These are phyloP conservation scores for Cariama cristata DNA, from an alignment of 2,113 vertebrate species.

Conservation along the genomic window DNA sequence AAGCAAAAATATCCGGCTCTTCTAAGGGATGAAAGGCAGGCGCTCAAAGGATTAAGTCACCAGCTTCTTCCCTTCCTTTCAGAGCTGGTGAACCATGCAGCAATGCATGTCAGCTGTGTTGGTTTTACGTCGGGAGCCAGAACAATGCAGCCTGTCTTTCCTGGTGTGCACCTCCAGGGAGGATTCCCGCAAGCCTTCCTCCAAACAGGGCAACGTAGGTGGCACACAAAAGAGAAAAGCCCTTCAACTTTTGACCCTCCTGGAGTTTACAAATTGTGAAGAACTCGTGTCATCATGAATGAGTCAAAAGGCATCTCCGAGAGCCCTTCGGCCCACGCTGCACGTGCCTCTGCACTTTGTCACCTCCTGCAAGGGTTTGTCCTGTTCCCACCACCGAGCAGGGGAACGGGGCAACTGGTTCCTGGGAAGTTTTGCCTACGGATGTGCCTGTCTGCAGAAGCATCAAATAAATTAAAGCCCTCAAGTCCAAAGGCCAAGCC, in stretches of 20 bases:
- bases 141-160: neutral
- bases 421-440: neutral
- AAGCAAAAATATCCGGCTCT: slow-evolving; percentile 10
- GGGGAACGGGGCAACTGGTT: neutral
- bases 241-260: slow-evolving; percentile 55
- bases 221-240: slow-evolving; percentile 3
- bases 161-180: neutral
- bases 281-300: neutral
- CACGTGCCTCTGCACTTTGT: neutral
- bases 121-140: neutral
- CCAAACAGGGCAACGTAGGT: neutral
- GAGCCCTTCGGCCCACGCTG: neutral
- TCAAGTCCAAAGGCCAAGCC: neutral
- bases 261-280: neutral
- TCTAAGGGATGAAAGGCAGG: slow-evolving; percentile 8
- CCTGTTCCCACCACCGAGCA: neutral
- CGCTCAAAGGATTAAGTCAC: slow-evolving; percentile 16
- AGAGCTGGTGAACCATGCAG: slow-evolving; percentile 28
- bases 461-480: neutral
- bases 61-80: slow-evolving; percentile 31
- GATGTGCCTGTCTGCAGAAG: accelerated
- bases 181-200: neutral
- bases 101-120: neutral
- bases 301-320: neutral
- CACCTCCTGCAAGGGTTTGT: neutral